Percentiles rank a stretch among this genome's conserved stretches.
These are phyloP conservation scores for Probaryconus sp. DNA, from an alignment of 1,140 invertebrate genomes.

Conservation along the genomic window DNA sequence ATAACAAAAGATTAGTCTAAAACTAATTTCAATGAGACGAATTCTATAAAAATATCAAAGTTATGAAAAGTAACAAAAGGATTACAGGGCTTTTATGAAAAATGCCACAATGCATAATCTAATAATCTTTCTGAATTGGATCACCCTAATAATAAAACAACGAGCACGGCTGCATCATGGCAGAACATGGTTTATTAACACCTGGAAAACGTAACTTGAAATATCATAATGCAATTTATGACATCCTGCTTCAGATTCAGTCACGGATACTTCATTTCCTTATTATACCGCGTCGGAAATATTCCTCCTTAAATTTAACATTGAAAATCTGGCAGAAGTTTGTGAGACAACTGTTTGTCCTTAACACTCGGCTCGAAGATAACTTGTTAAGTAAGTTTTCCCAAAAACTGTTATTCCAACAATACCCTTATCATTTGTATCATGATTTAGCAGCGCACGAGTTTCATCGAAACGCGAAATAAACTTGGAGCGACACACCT, in stretches of 20 bases:
- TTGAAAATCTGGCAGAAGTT: too few species aligned
- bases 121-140: constrained; percentile 24
- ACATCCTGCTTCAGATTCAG: too few species aligned
- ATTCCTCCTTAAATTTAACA: too few species aligned
- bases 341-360: too few species aligned
- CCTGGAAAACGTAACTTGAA: too few species aligned
- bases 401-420: constrained; percentile 13
- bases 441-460: constrained; percentile 18
- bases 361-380: too few species aligned
- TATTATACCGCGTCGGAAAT: too few species aligned
- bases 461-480: constrained; percentile 45
- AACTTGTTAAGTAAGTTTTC: too few species aligned
- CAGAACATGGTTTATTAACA: constrained; percentile 10
- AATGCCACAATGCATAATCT: constrained; percentile 17
- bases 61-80: background rate
- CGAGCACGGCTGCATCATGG: constrained; percentile 2
- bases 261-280: too few species aligned
- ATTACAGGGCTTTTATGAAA: constrained; percentile 26
- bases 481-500: constrained; percentile 23
- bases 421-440: constrained; percentile 30
- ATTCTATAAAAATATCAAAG: constrained; percentile 14
- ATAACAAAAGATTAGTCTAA: too few species aligned
- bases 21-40: constrained; percentile 28
- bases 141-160: constrained; percentile 9
- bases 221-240: too few species aligned